Percentiles rank a stretch among this genome's conserved stretches.
Evolutionary conservation across 2,888 invertebrate species (phyloP).

Genomic region (Plemyria rubiginata): DNA sequence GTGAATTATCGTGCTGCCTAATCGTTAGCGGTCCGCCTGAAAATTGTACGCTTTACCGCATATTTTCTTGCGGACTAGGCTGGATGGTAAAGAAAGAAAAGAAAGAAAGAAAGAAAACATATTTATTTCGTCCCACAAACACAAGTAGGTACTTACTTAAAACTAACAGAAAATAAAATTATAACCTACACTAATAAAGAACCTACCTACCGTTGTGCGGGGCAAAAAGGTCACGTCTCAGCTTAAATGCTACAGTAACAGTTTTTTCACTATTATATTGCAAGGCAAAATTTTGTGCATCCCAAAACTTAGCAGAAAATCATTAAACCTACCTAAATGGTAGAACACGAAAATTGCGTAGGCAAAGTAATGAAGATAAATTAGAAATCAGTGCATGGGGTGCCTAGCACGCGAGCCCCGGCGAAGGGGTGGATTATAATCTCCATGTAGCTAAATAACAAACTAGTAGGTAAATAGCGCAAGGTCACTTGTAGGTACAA

Average conservation of each 20-base stretch:
- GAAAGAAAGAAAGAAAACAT: too few species aligned
- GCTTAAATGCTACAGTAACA: too few species aligned
- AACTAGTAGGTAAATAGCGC: slow-evolving; percentile 28
- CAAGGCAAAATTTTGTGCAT: not conserved
- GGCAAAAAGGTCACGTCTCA: too few species aligned
- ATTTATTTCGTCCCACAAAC: too few species aligned
- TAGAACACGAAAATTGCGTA: slow-evolving; percentile 6
- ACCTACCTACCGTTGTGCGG: too few species aligned
- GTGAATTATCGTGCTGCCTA: slow-evolving; percentile 38
- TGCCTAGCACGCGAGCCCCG: slow-evolving; percentile 19
- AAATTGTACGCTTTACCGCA: slow-evolving; percentile 30
- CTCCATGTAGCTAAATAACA: slow-evolving; percentile 14
- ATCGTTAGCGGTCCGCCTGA: slow-evolving; percentile 37
- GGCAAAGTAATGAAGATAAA: slow-evolving; percentile 22
- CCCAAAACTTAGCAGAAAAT: not conserved
- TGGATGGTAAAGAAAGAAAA: too few species aligned
- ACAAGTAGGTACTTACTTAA: too few species aligned
- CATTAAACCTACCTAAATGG: not conserved
- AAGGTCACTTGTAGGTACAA: slow-evolving; percentile 20
- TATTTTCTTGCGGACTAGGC: slow-evolving; percentile 20
- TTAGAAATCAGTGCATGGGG: slow-evolving; percentile 22
- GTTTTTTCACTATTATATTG: slow-evolving; percentile 10
- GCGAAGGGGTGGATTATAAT: slow-evolving; percentile 26
- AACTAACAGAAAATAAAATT: too few species aligned
- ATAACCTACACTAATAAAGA: too few species aligned